These are phyloP conservation scores for Erythrocercus mccallii DNA, from an alignment of 2,113 vertebrate genomes.

Conservation along the genomic window DNA sequence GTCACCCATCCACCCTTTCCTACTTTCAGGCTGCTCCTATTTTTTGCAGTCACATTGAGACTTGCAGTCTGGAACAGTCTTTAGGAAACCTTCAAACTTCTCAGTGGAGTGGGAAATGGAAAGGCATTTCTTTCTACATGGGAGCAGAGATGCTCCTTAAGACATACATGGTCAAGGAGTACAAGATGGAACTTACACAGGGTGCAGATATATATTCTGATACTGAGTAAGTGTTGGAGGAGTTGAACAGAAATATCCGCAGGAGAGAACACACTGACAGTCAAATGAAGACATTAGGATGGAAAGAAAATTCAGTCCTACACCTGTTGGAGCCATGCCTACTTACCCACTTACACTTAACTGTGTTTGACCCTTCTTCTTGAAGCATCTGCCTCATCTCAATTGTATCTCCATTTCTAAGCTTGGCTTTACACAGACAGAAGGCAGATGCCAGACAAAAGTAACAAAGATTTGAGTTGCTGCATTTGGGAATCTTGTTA, in stretches of 20 bases:
- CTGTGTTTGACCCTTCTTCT: neutral
- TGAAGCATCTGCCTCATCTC: neutral
- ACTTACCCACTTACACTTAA: neutral
- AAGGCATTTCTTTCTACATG: neutral
- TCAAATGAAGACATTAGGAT: neutral
- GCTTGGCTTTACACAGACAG: neutral
- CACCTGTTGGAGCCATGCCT: neutral
- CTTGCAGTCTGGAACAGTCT: neutral
- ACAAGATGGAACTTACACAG: neutral
- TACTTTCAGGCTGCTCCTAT: neutral
- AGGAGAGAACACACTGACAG: neutral
- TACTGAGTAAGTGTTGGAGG: neutral
- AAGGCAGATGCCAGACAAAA: neutral
- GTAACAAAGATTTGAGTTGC: neutral
- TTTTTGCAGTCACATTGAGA: neutral
- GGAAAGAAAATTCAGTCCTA: neutral
- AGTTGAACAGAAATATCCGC: neutral
- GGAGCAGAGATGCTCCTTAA: neutral
- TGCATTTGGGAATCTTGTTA: neutral
- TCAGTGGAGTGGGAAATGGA: neutral
- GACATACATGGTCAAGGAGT: neutral
- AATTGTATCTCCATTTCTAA: neutral
- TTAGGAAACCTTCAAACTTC: neutral
- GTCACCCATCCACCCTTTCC: neutral
- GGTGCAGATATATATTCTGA: neutral